Conservation (phyloP, 1,140 invertebrate species). For the Aradophagus sp. region DNA sequence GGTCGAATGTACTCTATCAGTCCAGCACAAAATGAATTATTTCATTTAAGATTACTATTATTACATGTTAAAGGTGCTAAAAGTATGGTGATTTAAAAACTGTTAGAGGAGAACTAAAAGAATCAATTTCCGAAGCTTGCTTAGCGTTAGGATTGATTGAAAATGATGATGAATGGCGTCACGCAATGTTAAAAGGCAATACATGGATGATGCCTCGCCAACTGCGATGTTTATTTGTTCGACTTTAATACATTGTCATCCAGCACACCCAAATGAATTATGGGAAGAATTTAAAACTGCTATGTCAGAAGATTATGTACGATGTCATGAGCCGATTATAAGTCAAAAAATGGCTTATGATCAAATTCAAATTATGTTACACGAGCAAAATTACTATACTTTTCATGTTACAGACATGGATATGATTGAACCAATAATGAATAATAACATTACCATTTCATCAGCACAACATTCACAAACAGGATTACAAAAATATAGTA, state of each 20-base stretch:
- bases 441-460: not conserved
- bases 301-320: conserved; percentile 9
- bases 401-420: conserved; percentile 4
- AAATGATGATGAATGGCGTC: conserved; percentile 11
- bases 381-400: not conserved
- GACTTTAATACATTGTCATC: conserved; percentile 12
- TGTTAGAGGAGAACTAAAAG: too few relatives aligned
- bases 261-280: not conserved
- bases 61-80: conserved; percentile 1
- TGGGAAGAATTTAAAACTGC: too few relatives aligned
- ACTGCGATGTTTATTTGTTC: conserved; percentile 6
- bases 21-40: too few relatives aligned
- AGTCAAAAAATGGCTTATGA: conserved; percentile 15
- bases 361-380: conserved; percentile 5
- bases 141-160: conserved; percentile 9
- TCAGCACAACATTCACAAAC: conserved; percentile 5
- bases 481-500: conserved; percentile 7
- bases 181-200: not conserved
- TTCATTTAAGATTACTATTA: too few relatives aligned
- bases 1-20: too few relatives aligned
- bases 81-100: too few relatives aligned
- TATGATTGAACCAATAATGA: conserved; percentile 3
- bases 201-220: conserved; percentile 11
- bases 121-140: conserved; percentile 1
- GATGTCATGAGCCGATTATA: not conserved